Conservation (phyloP, 2,888 invertebrate genomes). For the Drosophila glabriapex region DNA sequence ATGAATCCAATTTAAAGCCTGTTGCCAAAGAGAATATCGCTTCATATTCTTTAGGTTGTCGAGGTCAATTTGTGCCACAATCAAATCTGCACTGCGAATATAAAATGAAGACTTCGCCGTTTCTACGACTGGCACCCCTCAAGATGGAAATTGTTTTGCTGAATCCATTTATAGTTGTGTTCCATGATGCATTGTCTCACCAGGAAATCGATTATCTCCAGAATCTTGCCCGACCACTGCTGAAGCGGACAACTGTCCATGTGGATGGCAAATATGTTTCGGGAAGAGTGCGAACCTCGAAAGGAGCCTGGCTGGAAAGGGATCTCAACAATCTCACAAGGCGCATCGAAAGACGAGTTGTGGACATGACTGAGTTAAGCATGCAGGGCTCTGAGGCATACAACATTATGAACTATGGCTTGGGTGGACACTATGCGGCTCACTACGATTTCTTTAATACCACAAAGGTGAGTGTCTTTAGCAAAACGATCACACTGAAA, state of each 20-base stretch:
- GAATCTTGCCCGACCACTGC: constrained; percentile 52
- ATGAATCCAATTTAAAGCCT: not conserved
- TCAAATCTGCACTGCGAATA: constrained; percentile 66
- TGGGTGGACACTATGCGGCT: constrained; percentile 78
- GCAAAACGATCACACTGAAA: not conserved
- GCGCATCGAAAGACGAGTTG: constrained; percentile 66
- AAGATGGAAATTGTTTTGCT: constrained; percentile 74
- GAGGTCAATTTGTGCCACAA: constrained; percentile 56
- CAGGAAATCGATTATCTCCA: constrained; percentile 71
- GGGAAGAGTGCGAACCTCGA: constrained; percentile 65
- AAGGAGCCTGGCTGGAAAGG: constrained; percentile 74
- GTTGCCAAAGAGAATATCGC: too few relatives aligned
- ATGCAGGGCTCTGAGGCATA: constrained; percentile 63
- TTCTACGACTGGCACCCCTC: constrained; percentile 76
- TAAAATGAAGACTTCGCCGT: constrained; percentile 48
- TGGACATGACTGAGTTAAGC: constrained; percentile 77
- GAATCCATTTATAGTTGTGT: constrained; percentile 75
- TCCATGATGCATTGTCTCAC: constrained; percentile 73
- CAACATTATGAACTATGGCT: constrained; percentile 82
- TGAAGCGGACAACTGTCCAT: constrained; percentile 67
- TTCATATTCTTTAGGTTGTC: constrained; percentile 65
- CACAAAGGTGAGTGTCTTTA: constrained; percentile 48
- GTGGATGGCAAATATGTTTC: not conserved
- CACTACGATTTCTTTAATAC: constrained; percentile 78
- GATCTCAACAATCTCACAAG: constrained; percentile 39